Base-by-base conservation (phyloP, 2,888 invertebrate species). In the Geophilus truncorum region DNA sequence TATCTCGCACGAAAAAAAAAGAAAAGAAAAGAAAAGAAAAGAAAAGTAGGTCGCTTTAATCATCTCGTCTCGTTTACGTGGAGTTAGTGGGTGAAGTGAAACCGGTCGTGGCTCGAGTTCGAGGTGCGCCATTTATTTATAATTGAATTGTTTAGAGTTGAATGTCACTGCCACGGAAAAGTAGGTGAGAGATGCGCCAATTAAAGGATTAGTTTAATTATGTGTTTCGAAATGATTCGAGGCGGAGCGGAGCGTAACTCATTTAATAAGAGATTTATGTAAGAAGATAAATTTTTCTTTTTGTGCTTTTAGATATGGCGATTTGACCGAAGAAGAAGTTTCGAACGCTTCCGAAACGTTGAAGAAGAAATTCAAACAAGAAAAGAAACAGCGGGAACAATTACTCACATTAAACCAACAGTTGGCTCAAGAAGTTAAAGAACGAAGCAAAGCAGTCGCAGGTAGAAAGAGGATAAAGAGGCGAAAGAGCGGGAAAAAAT, bases 381-480 rank as follows among this genome's bases (percentile, higher is more conserved):
- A 96, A 87, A 95, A 95, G 88, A 90, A 93, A 84, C 94, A 95
- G 86, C 90, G 96, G 80, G 94, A 96, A 85, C 94, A 95, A 87
- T 90, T 97, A 85, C 90, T 97, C 82, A 94, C 95, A 86, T 90
- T 97, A 85, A 95, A 95, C 89, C 96, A 96, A 89, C 93, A 95
- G 85, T 90, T 97, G 84, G 97, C 96, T 82, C 93, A 94, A 87
- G 87, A 88, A 83, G 96, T 96, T 85, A 96, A 95, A 90, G 94
- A 95, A 89, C 95, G 94, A 91, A 96, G 95, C 89, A 95, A 95
- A 90, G 93, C 95, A 87, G 95, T 96, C 85, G 96, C 97, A 88
- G 96, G 96, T 96, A 77, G 18, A 25, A n/a, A n/a, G n/a, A n/a
- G n/a, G n/a, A n/a, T n/a, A n/a, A n/a, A n/a, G n/a, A n/a, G n/a